phyloP scores from a whole-genome alignment of 2,797 vertebrate species.

The Danio kyathit region DNA sequence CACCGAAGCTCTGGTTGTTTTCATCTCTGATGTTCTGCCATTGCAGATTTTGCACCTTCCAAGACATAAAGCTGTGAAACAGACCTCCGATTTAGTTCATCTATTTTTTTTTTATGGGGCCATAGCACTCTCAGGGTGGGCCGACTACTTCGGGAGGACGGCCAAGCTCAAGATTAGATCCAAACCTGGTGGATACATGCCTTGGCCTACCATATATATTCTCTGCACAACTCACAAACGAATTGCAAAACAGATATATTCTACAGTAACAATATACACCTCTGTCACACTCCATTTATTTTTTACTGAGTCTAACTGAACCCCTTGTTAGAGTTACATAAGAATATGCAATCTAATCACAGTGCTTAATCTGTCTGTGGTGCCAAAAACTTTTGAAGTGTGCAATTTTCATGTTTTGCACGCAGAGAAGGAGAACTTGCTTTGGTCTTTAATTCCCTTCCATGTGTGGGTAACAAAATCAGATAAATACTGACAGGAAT shows the following conservation, averaged over 20 bases:
- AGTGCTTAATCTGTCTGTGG: conserved; percentile 39
- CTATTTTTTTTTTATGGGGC: background rate
- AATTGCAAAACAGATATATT: background rate
- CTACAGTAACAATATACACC: background rate
- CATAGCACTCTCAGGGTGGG: conserved; percentile 11
- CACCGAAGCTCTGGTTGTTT: background rate
- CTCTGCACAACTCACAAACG: background rate
- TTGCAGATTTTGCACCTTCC: background rate
- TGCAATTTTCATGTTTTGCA: conserved; percentile 50
- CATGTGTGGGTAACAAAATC: conserved; percentile 44
- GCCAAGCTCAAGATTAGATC: background rate
- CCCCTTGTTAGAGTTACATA: background rate
- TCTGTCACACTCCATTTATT: background rate
- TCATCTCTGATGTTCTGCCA: background rate
- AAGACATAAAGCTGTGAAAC: conserved; percentile 19
- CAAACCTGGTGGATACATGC: background rate
- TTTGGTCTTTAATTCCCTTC: conserved; percentile 5
- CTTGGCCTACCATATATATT: background rate
- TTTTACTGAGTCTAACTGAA: background rate
- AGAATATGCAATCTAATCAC: conserved; percentile 35
- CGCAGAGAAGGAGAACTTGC: conserved; percentile 6
- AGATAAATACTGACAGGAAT: conserved; percentile 43
- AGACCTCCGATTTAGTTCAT: background rate
- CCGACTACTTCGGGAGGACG: background rate
- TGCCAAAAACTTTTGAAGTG: conserved; percentile 32